Evolutionary conservation across 2,888 invertebrate species (phyloP), one percentile per base, ranked within the genome.

Genomic region (Nemotelus pantherinus): DNA sequence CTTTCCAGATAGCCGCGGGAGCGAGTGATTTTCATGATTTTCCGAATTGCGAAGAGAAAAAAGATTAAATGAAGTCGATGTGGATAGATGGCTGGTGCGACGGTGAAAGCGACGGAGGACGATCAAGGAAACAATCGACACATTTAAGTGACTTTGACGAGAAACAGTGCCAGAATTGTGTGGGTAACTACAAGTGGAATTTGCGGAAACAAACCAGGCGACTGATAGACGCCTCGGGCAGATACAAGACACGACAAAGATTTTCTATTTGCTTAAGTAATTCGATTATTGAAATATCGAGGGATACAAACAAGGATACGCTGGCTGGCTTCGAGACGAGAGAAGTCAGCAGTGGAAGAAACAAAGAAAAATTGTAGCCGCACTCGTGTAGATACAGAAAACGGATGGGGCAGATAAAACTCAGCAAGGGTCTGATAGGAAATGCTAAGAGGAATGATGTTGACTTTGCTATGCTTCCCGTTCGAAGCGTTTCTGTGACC

Each of bases 251-350:
- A 67, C 3, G 9, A 43, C 7, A 71, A 71, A 57, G 45, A 72
- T 58, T 72, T 45, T 58, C 53, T 57, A 47, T 72, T 44, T 72
- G 53, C 25, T 72, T 5, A 47, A 57, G 72, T 72, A 72, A 72
- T 72, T 72, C 47, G 60, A 72, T 72, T 72, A 72, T 72, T 58
- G 58, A 57, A 71, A 70, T 70, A 71, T 57, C 71, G 43, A 7
- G 4, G 39, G 65, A 65, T 65, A 47, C 65, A 71, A 58, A 25
- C 58, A 9, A n/a, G 58, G 4, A 58, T n/a, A 58, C 58, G 5
- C 10, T 58, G 58, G 58, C 25, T 58, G 9, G 57, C 25, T 25
- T 1, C 25, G 1, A 25, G 25, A 1, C 25, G 1, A 25, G 57
- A 43, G n/a, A 57, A 65, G 43, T n/a, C 44, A n/a, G 44, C n/a